These are phyloP conservation scores for cat (Felis catus) DNA, from an alignment of 2,113 vertebrate genomes.

Conservation along the genomic window DNA sequence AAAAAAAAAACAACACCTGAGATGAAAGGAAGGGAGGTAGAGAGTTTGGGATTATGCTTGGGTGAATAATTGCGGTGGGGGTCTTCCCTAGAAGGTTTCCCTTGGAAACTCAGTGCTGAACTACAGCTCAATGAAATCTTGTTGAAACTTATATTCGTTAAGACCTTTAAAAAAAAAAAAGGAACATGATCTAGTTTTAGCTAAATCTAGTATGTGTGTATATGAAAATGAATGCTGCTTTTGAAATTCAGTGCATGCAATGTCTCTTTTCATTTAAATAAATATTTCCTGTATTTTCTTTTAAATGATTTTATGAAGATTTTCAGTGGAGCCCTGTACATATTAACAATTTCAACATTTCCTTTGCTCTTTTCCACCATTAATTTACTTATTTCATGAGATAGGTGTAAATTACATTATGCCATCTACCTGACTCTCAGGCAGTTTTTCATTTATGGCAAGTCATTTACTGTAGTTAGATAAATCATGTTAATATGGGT, in stretches of 20 bases:
- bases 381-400: conserved; percentile 52
- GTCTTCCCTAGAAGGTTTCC: not conserved
- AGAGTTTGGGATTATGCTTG: not conserved
- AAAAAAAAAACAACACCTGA: not conserved
- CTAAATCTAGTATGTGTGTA: conserved; percentile 40
- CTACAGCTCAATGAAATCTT: conserved; percentile 30
- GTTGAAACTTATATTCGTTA: conserved; percentile 52
- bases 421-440: conserved; percentile 54
- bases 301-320: conserved; percentile 65
- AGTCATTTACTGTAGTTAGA: conserved; percentile 30
- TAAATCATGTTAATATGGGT: conserved; percentile 58
- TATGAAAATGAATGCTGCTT: conserved; percentile 69
- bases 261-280: conserved; percentile 76
- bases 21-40: not conserved
- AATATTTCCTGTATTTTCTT: conserved; percentile 72
- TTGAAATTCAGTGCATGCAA: conserved; percentile 56
- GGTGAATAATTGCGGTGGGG: not conserved
- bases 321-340: conserved; percentile 62
- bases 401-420: conserved; percentile 62
- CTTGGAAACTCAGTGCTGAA: not conserved
- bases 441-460: conserved; percentile 62
- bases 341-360: conserved; percentile 59
- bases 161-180: not conserved
- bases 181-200: conserved; percentile 75
- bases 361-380: conserved; percentile 66